Conservation (phyloP, 1,140 invertebrate genomes). For the Caerostris extrusa region DNA sequence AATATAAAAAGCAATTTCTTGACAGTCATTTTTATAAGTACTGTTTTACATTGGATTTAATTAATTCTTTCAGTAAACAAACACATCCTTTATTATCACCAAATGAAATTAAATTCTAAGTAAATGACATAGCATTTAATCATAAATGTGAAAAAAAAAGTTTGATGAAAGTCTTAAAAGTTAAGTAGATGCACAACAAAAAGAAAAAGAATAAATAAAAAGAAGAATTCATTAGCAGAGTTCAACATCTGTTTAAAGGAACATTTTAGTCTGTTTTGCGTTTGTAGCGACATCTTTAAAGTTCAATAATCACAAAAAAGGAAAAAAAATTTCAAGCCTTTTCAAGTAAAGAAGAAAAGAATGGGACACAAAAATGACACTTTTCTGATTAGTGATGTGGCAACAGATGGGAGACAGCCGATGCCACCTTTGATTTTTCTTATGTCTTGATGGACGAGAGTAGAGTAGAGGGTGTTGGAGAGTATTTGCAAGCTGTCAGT, state of each 20-base stretch:
- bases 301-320: background rate
- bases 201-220: background rate
- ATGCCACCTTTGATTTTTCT: background rate
- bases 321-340: background rate
- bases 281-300: constrained; percentile 9
- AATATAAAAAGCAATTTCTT: no score
- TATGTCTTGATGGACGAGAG: no score
- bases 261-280: background rate
- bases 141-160: no score
- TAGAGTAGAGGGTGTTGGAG: background rate
- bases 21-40: no score
- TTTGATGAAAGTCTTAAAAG: no score
- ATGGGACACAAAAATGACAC: background rate
- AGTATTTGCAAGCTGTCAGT: background rate
- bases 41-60: no score
- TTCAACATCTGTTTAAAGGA: background rate
- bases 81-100: no score
- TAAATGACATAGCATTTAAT: no score
- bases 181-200: no score
- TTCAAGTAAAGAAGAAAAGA: background rate
- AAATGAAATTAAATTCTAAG: no score
- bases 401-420: background rate
- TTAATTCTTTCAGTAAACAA: no score
- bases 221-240: background rate
- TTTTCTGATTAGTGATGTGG: background rate